Percentiles rank a stretch among this genome's conserved stretches.
Conservation (phyloP, 2,113 vertebrate species). For the Prochilodus magdalenae region DNA sequence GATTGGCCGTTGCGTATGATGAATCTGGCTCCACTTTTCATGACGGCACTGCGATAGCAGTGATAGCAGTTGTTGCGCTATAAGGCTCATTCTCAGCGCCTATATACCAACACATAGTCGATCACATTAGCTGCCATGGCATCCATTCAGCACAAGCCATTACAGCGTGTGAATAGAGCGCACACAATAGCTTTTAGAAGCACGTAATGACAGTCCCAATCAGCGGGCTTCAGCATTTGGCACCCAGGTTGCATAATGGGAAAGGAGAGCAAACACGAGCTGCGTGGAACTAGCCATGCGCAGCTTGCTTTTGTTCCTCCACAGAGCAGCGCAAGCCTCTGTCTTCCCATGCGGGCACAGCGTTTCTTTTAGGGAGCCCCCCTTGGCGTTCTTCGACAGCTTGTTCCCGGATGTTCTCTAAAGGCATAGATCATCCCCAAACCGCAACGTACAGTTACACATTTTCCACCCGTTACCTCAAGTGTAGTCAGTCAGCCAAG, state of each 20-base stretch:
- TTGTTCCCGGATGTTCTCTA: too few relatives aligned
- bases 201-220: not conserved
- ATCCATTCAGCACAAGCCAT: not conserved
- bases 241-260: too few relatives aligned
- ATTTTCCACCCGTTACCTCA: too few relatives aligned
- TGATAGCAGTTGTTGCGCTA: not conserved
- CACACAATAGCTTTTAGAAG: not conserved
- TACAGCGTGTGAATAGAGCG: not conserved
- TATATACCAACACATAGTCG: not conserved
- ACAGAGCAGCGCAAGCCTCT: too few relatives aligned
- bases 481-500: too few relatives aligned
- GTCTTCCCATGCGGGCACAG: too few relatives aligned
- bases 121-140: not conserved
- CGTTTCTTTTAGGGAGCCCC: too few relatives aligned
- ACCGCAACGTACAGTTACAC: too few relatives aligned
- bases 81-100: not conserved
- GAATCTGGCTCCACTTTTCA: not conserved
- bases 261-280: too few relatives aligned
- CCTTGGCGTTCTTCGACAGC: too few relatives aligned
- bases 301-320: too few relatives aligned
- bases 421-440: too few relatives aligned
- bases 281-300: not conserved
- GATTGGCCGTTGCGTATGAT: not conserved
- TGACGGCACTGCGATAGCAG: not conserved
- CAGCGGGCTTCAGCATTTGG: not conserved